Conservation (phyloP, 1,140 invertebrate species). For the Ganaspis sp. region DNA sequence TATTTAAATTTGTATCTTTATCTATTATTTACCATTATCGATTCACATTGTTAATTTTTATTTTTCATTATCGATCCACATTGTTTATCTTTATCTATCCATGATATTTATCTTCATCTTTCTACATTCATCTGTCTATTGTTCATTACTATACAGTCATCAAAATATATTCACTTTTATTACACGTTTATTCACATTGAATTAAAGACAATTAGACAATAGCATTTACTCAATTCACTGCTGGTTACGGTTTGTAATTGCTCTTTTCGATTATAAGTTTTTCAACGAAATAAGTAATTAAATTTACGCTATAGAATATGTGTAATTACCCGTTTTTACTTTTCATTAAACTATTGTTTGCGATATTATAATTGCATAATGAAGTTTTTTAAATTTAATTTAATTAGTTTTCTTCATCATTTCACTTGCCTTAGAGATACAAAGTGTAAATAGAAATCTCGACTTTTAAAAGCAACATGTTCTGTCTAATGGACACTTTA, state of each 20-base stretch:
- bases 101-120: not conserved
- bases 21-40: not conserved
- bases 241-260: not conserved
- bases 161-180: no score
- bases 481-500: not conserved
- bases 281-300: not conserved
- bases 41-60: not conserved
- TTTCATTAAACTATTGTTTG: conserved; percentile 2
- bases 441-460: not conserved
- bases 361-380: not conserved
- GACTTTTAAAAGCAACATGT: no score
- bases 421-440: not conserved
- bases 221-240: not conserved
- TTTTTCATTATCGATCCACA: not conserved
- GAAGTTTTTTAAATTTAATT: not conserved
- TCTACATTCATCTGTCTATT: no score
- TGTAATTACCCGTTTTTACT: not conserved
- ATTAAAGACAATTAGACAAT: not conserved
- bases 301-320: not conserved
- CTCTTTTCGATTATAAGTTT: not conserved
- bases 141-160: no score
- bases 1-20: not conserved
- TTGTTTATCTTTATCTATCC: not conserved
- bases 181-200: not conserved
- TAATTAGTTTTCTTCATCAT: not conserved